Evolutionary conservation across 2,113 vertebrate species (phyloP), one percentile per base, ranked within the genome.

Genomic region (Anas platyrhynchos): DNA sequence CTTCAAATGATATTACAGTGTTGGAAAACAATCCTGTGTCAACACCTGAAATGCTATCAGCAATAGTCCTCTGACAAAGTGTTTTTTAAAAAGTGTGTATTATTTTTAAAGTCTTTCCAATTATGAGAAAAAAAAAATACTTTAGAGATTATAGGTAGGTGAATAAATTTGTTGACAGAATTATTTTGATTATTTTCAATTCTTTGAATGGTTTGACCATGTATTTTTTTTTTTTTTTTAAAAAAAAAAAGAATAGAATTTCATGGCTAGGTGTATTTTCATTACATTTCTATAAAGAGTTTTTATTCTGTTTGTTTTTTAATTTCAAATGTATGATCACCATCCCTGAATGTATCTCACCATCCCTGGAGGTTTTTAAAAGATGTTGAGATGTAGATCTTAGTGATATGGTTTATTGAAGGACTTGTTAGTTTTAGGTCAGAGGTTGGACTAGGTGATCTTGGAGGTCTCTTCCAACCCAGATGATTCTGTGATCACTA

Each of bases 261-360:
- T 62, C 9, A 8, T 44, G 7, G 22, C 9, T 46, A 12, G 29
- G 4, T 36, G 86, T 87, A 27, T 84, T 82, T 86, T 92, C 13
- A 34, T 7, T 1, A 23, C 13, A 8, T 78, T 87, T 83, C 23
- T 0, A 1, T 63, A 14, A 13, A 27, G 0, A 13, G 11, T 48
- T 21, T 21, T 50, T 50, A 23, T 50, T 50, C 6, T 50, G 11
- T 50, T 50, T 50, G 5, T 22, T 18, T 77, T 81, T 89, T 43
- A 1, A 59, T 59, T 74, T 63, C 59, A 7, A 36, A 27, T 29
- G 5, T 54, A 22, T 36, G 25, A 21, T 16, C 27, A 11, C 41
- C 46, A 48, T 48, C 46, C 46, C 46, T 48, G 46, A 48, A 48
- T 48, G 46, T 22, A 48, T 48, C 21, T 48, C 46, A 48, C 20